phyloP scores from a whole-genome alignment of 2,888 invertebrate genomes.

The Icerya purchasi region DNA sequence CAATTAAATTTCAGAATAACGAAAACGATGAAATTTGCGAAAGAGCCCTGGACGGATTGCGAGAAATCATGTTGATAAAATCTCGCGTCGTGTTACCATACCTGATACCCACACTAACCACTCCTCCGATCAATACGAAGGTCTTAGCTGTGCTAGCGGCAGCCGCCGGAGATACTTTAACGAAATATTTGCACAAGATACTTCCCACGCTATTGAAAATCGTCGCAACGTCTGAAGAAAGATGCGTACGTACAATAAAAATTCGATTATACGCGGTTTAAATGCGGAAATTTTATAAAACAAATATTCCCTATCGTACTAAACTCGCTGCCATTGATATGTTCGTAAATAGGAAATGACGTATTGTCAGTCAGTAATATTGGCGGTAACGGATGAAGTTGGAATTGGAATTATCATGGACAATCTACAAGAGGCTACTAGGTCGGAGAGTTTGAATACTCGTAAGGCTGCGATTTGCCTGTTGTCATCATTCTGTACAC shows the following conservation, averaged over 20 bases:
- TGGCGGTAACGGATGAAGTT: slow-evolving; percentile 71
- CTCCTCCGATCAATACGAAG: slow-evolving; percentile 73
- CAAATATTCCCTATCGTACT: slow-evolving; percentile 44
- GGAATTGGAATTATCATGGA: slow-evolving; percentile 75
- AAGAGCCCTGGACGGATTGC: slow-evolving; percentile 79
- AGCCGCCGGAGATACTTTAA: slow-evolving; percentile 81
- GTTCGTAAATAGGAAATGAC: slow-evolving; percentile 64
- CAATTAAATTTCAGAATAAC: slow-evolving; percentile 33
- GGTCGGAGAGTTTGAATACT: slow-evolving; percentile 37
- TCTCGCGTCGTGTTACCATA: slow-evolving; percentile 88
- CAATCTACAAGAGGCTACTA: slow-evolving; percentile 54
- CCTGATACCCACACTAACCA: slow-evolving; percentile 80
- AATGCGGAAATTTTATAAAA: too few relatives aligned
- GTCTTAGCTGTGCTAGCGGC: slow-evolving; percentile 83
- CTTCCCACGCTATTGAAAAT: slow-evolving; percentile 57
- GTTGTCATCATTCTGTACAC: slow-evolving; percentile 71
- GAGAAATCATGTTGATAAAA: slow-evolving; percentile 93
- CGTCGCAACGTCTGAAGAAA: slow-evolving; percentile 8
- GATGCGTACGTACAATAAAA: slow-evolving; percentile 9
- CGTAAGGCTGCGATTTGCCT: slow-evolving; percentile 68
- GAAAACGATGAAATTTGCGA: slow-evolving; percentile 61
- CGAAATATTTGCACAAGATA: slow-evolving; percentile 73
- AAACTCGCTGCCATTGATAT: slow-evolving; percentile 34
- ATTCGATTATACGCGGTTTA: too few relatives aligned
- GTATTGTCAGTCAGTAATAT: slow-evolving; percentile 78